Evolutionary conservation across 2,888 invertebrate genomes (phyloP).

Genomic region (Pristionchus fissidentatus): DNA sequence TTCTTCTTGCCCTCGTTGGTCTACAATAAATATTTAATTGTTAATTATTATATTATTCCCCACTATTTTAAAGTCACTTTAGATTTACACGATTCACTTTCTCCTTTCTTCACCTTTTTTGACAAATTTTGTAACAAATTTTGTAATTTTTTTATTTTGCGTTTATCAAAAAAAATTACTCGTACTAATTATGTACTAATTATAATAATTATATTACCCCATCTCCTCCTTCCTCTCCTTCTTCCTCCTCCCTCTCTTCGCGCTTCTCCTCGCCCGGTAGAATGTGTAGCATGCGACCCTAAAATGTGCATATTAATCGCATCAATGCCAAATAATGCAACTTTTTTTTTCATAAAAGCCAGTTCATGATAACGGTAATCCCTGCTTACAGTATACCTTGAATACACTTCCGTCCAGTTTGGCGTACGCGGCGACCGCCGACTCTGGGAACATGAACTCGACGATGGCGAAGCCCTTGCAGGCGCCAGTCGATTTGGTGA

Average conservation of each 20-base stretch:
- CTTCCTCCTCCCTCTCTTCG: constrained; percentile 51
- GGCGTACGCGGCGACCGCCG: constrained; percentile 90
- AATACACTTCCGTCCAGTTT: constrained; percentile 91
- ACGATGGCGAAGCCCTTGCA: constrained; percentile 93
- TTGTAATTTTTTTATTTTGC: background rate
- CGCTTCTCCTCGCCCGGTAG: constrained; percentile 86
- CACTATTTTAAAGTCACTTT: background rate
- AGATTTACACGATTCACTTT: too few relatives aligned
- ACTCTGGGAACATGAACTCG: constrained; percentile 93
- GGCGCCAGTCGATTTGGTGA: constrained; percentile 87
- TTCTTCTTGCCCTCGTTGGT: constrained; percentile 26
- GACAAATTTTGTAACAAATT: too few relatives aligned
- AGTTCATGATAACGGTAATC: too few relatives aligned
- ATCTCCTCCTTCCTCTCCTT: constrained; percentile 51
- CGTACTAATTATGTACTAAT: too few relatives aligned
- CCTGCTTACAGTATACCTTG: constrained; percentile 77
- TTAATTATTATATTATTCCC: background rate
- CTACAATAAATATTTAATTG: background rate
- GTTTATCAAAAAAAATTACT: too few relatives aligned
- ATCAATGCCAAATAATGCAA: too few relatives aligned
- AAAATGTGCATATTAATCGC: too few relatives aligned
- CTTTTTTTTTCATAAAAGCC: too few relatives aligned
- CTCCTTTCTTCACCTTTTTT: too few relatives aligned
- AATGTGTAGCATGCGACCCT: constrained; percentile 92
- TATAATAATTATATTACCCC: too few relatives aligned